Base-by-base conservation (phyloP, 2,797 vertebrate genomes). In the Phrynocephalus guinanensis region DNA sequence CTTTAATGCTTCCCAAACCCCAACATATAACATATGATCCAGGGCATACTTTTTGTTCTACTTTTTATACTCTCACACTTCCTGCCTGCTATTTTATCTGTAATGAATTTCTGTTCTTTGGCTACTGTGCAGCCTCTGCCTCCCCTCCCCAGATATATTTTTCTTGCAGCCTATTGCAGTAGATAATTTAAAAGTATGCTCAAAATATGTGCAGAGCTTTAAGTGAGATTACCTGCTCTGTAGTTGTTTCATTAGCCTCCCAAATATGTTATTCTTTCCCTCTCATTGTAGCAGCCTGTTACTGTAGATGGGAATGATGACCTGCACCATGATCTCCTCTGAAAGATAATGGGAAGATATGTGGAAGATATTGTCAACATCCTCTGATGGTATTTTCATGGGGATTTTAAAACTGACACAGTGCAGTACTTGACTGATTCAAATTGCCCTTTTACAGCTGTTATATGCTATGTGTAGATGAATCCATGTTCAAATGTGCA, bases 371-470 rank as follows among this genome's bases (percentile, higher is more conserved):
- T 44, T 93, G 79, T 91, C 86, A 86, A n/a, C 85, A 86, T 85
- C n/a, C 84, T 86, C 73, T 82, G 77, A 84, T 89, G 56, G 78
- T 92, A 81, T 92, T 94, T 95, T 91, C 73, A n/a, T 75, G 88
- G 88, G 84, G 68, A 92, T 91, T 95, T 83, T 86, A 26, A 77
- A 86, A 84, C 60, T 84, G 89, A 86, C 63, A 90, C 60, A 60
- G 68, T 90, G 92, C 91, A 89, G 28, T 82, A 87, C 89, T 91
- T 95, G 56, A 88, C 78, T 91, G 89, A 93, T 87, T 87, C 86
- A 87, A 80, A 87, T 68, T 84, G 84, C 0, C 0, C 52, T 72
- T 28, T 15, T 3, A 1, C 26, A 73, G 9, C 28, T 90, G 71
- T 71, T 56, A 0, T 88, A 71, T 0, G 0, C 76, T 18, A 48